These are phyloP conservation scores for Pangasius krempfi DNA, from an alignment of 2,797 vertebrate species.

Conservation along the genomic window DNA sequence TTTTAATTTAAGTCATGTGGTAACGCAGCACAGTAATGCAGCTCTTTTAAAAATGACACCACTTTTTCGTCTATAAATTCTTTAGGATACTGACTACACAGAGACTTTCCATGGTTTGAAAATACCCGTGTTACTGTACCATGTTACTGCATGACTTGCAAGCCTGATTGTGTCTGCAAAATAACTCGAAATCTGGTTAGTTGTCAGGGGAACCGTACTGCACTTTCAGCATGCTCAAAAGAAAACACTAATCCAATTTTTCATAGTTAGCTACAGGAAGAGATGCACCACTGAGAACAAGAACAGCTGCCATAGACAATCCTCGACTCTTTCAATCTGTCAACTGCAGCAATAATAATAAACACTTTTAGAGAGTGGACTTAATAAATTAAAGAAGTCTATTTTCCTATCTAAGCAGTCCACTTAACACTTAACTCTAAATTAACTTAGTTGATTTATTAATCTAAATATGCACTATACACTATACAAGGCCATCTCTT, in stretches of 20 bases:
- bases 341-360: background rate
- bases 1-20: background rate
- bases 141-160: background rate
- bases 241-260: slow-evolving; percentile 1
- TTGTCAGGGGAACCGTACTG: background rate
- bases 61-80: background rate
- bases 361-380: background rate
- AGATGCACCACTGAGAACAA: background rate
- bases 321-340: too few species aligned
- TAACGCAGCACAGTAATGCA: background rate
- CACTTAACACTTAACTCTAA: background rate
- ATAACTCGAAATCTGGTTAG: too few species aligned
- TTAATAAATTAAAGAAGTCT: background rate
- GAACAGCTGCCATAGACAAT: slow-evolving; percentile 4
- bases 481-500: background rate
- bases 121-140: background rate
- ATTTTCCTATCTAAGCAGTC: background rate
- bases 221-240: background rate
- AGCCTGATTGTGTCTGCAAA: background rate
- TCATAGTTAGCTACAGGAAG: background rate
- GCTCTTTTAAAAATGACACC: background rate
- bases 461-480: background rate
- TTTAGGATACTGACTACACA: too few species aligned
- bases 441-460: background rate
- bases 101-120: background rate